Conservation (phyloP, 2,113 vertebrate species). For the Copsychus sechellarum region DNA sequence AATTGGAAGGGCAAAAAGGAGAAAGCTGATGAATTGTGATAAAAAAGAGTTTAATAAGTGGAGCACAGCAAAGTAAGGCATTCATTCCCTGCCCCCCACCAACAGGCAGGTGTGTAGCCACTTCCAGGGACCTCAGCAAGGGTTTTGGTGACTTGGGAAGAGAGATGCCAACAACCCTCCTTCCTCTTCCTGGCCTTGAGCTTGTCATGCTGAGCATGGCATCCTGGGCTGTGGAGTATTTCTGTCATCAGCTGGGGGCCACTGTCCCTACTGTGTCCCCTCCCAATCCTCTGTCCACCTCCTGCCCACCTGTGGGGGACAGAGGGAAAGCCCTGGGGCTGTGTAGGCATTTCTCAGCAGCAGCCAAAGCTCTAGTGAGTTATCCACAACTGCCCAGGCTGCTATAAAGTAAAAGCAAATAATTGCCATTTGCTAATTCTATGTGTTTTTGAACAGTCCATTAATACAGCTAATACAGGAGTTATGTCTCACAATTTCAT, state of each 20-base stretch:
- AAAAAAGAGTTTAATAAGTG: background rate
- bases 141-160: background rate
- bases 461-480: background rate
- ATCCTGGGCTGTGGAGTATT: accelerated
- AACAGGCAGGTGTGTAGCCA: background rate
- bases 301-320: background rate
- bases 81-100: background rate
- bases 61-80: background rate
- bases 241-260: background rate
- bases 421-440: background rate
- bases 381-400: background rate
- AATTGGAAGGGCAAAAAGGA: background rate
- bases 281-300: background rate
- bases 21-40: background rate
- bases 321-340: background rate
- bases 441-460: background rate
- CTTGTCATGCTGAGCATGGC: background rate
- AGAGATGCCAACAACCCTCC: background rate
- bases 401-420: background rate
- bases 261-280: too few species aligned
- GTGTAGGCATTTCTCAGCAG: background rate
- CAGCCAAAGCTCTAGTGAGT: background rate
- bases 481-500: background rate
- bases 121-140: accelerated
- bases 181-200: background rate